Evolutionary conservation across 53 echinoderm and acorn worm genomes (phyloP).

Genomic region (Henricia sp.): DNA sequence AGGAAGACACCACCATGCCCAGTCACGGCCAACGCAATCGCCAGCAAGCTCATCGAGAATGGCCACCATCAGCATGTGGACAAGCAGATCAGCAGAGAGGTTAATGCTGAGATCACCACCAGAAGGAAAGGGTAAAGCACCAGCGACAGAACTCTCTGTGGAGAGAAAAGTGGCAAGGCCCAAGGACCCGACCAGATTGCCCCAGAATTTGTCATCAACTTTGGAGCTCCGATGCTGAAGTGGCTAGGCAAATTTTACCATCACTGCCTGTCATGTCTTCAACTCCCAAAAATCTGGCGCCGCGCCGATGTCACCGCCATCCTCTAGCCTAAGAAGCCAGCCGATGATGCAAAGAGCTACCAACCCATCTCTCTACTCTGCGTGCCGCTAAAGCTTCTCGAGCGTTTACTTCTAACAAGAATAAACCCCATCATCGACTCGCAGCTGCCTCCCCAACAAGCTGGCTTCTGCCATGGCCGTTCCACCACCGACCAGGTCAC

Average conservation of each 20-base stretch:
- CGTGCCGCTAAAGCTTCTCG: not conserved
- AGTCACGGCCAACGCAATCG: constrained; percentile 50
- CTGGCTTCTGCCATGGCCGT: not conserved
- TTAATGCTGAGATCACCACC: no score
- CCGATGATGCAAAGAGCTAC: not conserved
- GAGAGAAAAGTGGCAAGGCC: no score
- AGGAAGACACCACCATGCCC: constrained; percentile 13
- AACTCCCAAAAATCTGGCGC: not conserved
- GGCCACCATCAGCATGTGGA: constrained; percentile 38
- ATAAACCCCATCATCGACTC: not conserved
- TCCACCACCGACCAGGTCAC: not conserved
- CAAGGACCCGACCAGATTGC: no score
- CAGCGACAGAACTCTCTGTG: no score
- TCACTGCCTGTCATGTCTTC: not conserved
- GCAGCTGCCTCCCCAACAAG: not conserved
- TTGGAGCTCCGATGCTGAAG: no score
- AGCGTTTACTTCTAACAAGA: not conserved
- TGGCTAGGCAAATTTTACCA: no score
- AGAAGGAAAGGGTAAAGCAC: no score
- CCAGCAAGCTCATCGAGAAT: constrained; percentile 34
- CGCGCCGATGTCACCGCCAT: not conserved
- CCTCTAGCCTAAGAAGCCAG: not conserved
- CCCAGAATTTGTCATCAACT: no score
- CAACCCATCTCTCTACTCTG: no score
- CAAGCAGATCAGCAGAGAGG: no score